phyloP scores from a whole-genome alignment of 2,113 vertebrate species.

The Struthidea cinerea region DNA sequence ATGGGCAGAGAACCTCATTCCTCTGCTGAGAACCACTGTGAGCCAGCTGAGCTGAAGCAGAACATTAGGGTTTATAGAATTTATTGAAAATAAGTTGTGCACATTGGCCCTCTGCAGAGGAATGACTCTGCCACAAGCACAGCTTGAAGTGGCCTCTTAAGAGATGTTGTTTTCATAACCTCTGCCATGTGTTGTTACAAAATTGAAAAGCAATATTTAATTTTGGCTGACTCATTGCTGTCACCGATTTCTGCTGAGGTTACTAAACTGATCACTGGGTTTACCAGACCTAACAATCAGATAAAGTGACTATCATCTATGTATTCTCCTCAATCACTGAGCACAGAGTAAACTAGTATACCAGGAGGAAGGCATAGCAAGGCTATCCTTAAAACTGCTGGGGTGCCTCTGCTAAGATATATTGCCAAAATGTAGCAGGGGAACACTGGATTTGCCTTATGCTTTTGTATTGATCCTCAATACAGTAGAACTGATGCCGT shows the following conservation, averaged over 20 bases:
- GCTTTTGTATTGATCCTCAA: not conserved
- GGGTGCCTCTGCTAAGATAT: not conserved
- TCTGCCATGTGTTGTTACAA: not conserved
- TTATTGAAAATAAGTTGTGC: not conserved
- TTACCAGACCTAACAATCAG: not conserved
- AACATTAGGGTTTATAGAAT: not conserved
- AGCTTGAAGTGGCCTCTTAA: not conserved
- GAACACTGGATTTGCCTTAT: not conserved
- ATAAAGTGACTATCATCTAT: not conserved
- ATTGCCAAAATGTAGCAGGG: not conserved
- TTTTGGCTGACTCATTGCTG: not conserved
- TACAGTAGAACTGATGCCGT: not conserved
- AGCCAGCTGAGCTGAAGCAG: not conserved
- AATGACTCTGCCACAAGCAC: not conserved
- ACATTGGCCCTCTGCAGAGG: not conserved
- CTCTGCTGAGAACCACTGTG: not conserved
- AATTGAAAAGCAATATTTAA: not conserved
- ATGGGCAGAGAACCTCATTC: not conserved
- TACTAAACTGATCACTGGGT: not conserved
- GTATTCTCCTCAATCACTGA: not conserved
- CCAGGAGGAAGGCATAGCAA: not conserved
- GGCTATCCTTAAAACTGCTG: not conserved
- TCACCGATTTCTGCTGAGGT: not conserved
- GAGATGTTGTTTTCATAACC: not conserved
- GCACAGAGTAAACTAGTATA: not conserved